Base-by-base conservation (phyloP, 2,888 invertebrate species). In the Celastrina argiolus region DNA sequence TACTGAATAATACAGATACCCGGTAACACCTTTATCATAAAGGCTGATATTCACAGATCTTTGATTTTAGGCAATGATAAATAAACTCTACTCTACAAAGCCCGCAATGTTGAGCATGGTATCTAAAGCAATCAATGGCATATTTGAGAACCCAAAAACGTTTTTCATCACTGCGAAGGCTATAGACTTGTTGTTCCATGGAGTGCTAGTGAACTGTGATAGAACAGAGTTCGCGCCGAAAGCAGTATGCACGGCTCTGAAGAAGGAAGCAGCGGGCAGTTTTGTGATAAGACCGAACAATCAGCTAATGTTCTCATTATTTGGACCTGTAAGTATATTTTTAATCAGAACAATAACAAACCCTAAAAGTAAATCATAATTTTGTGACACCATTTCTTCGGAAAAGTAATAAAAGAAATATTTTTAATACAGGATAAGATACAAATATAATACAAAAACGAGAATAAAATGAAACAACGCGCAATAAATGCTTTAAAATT, bases 151-250 rank as follows among this genome's bases (percentile, higher is more conserved):
- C 61, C 95, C 94, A 0, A 76, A 88, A 12, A 92, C 92, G 1
- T 76, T 94, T 0, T 96, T 96, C 77, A 65, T 94, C 71, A 93
- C 92, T 2, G 93, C 92, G 0, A 94, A 93, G 69, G 95, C 93
- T 0, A 85, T 94, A 77, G 95, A 97, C 70, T 79, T 97, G 34
- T 85, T 97, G 42, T 97, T 96, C 78, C 92, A 94, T 51, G 97
- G 97, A 0, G 75, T 95, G 3, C 80, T 91, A 0, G 92, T 97
- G 51, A 94, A 96, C 75, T 97, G 97, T 74, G 93, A 93, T 0
- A 93, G 94, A 41, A 94, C 93, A 0, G 96, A 96, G 72, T 96
- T 96, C 72, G 94, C 95, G 0, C 94, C 95, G 0, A 94, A 94
- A 76, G 95, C 96, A 0, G 92, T 95, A 0, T 97, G 97, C 76